Conservation (phyloP, 1,140 invertebrate genomes). For the Himalopsyche phryganea region DNA sequence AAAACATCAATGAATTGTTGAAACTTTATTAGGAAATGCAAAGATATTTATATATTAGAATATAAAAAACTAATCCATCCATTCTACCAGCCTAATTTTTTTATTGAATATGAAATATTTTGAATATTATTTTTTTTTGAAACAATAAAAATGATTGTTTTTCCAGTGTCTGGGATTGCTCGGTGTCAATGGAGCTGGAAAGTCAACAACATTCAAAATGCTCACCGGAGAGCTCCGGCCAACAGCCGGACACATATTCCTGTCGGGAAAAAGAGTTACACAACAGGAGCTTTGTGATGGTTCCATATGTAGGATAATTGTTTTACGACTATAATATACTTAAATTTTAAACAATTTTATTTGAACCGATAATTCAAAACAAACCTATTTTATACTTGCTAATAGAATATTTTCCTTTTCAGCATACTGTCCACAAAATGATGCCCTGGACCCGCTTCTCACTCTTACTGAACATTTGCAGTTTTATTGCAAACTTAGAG, state of each 20-base stretch:
- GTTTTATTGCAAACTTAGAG: conserved; percentile 52
- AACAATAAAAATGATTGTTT: background rate
- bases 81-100: no score
- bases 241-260: conserved; percentile 50
- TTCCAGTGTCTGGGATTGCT: conserved; percentile 68
- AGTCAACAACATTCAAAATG: conserved; percentile 72
- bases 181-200: conserved; percentile 71
- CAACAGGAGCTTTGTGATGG: conserved; percentile 47
- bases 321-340: no score
- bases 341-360: no score
- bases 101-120: no score
- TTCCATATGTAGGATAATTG: conserved; percentile 45
- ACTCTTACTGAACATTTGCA: conserved; percentile 55
- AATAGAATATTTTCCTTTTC: conserved; percentile 24
- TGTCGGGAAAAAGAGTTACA: conserved; percentile 43
- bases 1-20: no score
- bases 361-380: no score
- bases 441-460: conserved; percentile 72
- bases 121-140: no score
- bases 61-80: no score
- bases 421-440: conserved; percentile 80
- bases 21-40: no score
- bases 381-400: background rate
- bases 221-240: conserved; percentile 63
- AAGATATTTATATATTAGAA: no score